These are phyloP conservation scores for Geotrypetes seraphini DNA, from an alignment of 2,797 vertebrate genomes.

Conservation along the genomic window DNA sequence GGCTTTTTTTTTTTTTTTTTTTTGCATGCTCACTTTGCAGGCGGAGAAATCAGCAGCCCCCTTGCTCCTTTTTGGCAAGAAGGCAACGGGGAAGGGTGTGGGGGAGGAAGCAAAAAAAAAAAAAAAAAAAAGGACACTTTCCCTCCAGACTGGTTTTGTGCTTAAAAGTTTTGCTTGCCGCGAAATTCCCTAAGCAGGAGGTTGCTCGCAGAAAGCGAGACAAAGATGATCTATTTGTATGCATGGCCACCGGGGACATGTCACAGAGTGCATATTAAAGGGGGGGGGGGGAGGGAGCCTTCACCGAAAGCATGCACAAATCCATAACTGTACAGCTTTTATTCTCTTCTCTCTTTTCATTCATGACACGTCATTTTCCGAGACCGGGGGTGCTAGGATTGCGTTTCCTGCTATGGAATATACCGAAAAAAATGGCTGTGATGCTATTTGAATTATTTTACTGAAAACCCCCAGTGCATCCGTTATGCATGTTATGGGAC, in stretches of 20 bases:
- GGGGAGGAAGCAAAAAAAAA: background rate
- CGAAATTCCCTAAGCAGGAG: constrained; percentile 2
- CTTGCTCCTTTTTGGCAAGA: constrained; percentile 4
- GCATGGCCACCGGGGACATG: background rate
- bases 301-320: no score
- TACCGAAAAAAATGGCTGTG: background rate
- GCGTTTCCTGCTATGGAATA: background rate
- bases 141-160: background rate
- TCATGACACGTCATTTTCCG: no score
- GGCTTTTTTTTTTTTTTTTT: no score
- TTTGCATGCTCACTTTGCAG: background rate
- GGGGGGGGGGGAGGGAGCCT: no score
- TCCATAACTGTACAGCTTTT: no score
- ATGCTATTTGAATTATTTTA: constrained; percentile 5
- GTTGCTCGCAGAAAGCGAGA: background rate
- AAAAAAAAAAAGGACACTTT: background rate
- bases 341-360: no score
- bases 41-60: background rate
- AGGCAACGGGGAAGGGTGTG: background rate
- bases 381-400: no score
- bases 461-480: constrained; percentile 1
- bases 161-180: constrained; percentile 5
- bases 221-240: background rate
- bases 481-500: background rate
- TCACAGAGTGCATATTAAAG: background rate